phyloP scores from a whole-genome alignment of 2,113 vertebrate species.

The Charadrius vociferus region DNA sequence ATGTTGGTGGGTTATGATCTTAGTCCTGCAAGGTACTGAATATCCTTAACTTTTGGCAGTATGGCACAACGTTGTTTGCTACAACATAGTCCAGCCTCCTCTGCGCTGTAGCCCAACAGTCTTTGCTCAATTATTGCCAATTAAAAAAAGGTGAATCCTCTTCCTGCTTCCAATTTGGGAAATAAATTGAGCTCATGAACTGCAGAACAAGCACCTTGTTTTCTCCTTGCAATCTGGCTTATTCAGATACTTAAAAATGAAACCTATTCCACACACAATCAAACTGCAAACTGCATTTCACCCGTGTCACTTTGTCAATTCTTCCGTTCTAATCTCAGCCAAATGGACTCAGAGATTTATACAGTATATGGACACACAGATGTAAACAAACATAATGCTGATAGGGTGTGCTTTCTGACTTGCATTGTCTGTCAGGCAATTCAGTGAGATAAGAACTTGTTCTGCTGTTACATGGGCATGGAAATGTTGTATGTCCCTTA shows the following conservation, averaged over 20 bases:
- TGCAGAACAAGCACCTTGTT: not conserved
- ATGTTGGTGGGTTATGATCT: not conserved
- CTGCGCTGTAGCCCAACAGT: not conserved
- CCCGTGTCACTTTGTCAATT: slow-evolving; percentile 14
- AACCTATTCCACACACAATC: not conserved
- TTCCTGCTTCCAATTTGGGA: not conserved
- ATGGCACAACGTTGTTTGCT: not conserved
- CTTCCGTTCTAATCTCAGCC: slow-evolving; percentile 28
- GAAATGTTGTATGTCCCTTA: not conserved
- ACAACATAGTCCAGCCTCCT: not conserved
- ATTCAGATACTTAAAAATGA: slow-evolving; percentile 31
- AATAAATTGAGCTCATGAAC: not conserved
- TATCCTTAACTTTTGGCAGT: not conserved
- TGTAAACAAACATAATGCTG: slow-evolving; percentile 4
- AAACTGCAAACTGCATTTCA: slow-evolving; percentile 38
- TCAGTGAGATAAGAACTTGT: slow-evolving; percentile 15
- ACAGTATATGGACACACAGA: not conserved
- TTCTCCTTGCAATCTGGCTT: not conserved
- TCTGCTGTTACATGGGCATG: not conserved
- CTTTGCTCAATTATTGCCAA: not conserved
- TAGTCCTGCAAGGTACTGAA: not conserved
- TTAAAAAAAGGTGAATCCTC: not conserved
- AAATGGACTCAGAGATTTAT: slow-evolving; percentile 14
- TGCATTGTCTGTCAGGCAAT: not conserved
- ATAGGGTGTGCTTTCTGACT: slow-evolving; percentile 12